Conservation (phyloP, 2,888 invertebrate species). For the Andrena chrysosceles region DNA sequence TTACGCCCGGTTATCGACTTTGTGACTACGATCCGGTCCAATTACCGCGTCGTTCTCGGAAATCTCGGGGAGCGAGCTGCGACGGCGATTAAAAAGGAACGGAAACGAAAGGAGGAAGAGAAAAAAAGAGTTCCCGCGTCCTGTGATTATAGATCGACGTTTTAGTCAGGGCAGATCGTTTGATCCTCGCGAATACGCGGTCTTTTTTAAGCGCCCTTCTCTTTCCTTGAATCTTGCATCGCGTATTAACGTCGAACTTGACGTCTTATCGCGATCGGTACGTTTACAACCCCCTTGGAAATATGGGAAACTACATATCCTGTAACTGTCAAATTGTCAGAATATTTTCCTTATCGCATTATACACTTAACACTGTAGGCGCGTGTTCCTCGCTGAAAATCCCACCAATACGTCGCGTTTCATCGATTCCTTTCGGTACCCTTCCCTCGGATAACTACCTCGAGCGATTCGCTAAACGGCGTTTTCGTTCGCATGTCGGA, state of each 20-base stretch:
- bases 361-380: no score
- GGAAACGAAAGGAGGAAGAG: conserved; percentile 8
- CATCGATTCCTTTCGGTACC: conserved; percentile 7
- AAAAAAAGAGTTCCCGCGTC: conserved; percentile 40
- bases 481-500: conserved; percentile 4
- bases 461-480: conserved; percentile 42
- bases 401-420: not conserved
- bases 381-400: not conserved
- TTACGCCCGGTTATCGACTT: conserved; percentile 71
- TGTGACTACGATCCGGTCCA: conserved; percentile 69
- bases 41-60: conserved; percentile 58
- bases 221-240: conserved; percentile 23
- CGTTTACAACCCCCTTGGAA: not conserved
- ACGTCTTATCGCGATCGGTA: conserved; percentile 22
- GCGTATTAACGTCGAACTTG: conserved; percentile 33
- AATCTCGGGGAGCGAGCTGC: conserved; percentile 58
- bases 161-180: conserved; percentile 51
- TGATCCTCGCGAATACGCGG: conserved; percentile 43
- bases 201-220: conserved; percentile 24
- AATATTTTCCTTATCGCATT: no score
- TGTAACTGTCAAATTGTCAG: no score
- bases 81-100: conserved; percentile 64
- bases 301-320: no score
- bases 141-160: conserved; percentile 60
- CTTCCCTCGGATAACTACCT: not conserved